A percentile compares a stretch with the other conserved stretches of the same genome.
Conservation (phyloP, 2,113 vertebrate species). For the Phylloscopus trochiloides region DNA sequence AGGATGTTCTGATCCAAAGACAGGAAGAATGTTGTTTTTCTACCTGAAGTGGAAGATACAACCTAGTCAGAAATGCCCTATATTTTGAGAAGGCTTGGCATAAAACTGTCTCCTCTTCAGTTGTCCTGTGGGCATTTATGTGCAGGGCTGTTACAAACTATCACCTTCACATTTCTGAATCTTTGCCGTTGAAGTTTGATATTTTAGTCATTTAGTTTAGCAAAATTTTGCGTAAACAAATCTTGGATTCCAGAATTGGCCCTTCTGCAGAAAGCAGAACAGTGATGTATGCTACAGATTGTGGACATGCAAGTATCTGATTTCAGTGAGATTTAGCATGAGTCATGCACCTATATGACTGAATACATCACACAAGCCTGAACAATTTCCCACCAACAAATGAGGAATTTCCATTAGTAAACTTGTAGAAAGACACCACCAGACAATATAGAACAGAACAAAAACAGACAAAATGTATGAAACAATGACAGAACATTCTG, state of each 20-base stretch:
- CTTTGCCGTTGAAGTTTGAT: background rate
- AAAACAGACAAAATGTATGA: background rate
- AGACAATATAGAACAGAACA: background rate
- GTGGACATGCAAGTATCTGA: background rate
- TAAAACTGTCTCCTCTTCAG: background rate
- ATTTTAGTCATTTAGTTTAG: background rate
- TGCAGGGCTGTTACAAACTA: background rate
- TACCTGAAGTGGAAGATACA: background rate
- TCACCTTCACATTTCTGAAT: background rate
- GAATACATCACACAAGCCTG: background rate
- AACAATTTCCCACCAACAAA: background rate
- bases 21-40: background rate
- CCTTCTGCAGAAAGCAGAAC: background rate
- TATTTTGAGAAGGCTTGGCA: background rate
- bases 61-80: background rate
- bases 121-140: background rate
- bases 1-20: background rate
- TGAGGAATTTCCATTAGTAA: background rate
- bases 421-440: background rate
- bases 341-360: background rate
- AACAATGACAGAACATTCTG: background rate
- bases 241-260: background rate
- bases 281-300: accelerated
- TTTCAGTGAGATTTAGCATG: background rate
- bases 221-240: background rate